Evolutionary conservation across 2,797 vertebrate species (phyloP), one percentile per base, ranked within the genome.

Genomic region (Crenuchus spilurus): DNA sequence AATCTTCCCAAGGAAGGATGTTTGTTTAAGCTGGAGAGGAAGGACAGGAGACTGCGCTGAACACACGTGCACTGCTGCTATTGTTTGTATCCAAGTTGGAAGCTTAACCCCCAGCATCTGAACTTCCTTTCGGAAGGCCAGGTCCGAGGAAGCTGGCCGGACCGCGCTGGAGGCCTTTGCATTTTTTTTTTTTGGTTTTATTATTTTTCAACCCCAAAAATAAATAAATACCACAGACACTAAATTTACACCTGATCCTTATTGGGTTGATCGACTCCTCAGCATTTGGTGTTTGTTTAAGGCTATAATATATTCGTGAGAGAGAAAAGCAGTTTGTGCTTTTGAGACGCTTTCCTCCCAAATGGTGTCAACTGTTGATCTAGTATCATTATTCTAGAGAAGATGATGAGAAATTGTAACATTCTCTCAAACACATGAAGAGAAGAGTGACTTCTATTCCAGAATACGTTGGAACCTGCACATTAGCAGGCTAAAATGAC

Each of bases 1-100:
- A 85, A 84, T 89, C 87, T 74, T 64, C 62, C 55, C 28, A 76
- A 83, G 87, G 87, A 92, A 91, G 92, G 88, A 90, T 89, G 90
- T 91, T 87, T 89, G 86, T 86, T 86, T 87, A 82, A 84, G 84
- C 68, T 72, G 20, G 66, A 51, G 67, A 71, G 75, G 71, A 72
- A 85, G 77, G 74, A 60, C 52, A 65, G 74, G 79, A 83, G 73
- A 80, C 70, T 37, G 68, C 49, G 60, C 72, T 58, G 71, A 79
- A 77, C 76, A 82, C 81, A 83, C 82, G 68, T 22, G 33, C 42
- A 49, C 75, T 41, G 67, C 66, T 70, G 68, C 74, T 74, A 80
- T 70, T 75, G 76, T 83, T 52, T 74, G 28, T 48, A 57, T 70
- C 39, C 51, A 39, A 49, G 66, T 54, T 71, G 74, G 72, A 70